These are phyloP conservation scores for Falcaria lacertinaria DNA, from an alignment of 2,888 invertebrate genomes.

Conservation along the genomic window DNA sequence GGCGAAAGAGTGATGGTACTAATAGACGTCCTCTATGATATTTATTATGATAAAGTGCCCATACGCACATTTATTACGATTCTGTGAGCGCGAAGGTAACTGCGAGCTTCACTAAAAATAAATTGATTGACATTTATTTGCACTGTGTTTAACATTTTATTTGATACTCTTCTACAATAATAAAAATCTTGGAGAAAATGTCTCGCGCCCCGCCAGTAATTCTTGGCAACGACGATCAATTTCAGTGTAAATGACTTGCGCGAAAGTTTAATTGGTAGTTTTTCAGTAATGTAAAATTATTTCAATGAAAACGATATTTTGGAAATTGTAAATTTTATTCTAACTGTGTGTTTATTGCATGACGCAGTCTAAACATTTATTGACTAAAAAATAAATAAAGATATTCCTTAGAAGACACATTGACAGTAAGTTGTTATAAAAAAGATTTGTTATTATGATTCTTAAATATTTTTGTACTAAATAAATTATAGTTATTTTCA, in stretches of 20 bases:
- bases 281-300: not conserved
- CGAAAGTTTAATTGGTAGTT: not conserved
- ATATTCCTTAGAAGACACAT: too few species aligned
- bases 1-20: slow-evolving; percentile 41
- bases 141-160: not conserved
- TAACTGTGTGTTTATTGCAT: not conserved
- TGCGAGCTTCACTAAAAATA: not conserved
- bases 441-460: too few species aligned
- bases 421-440: too few species aligned
- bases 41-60: slow-evolving; percentile 25
- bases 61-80: slow-evolving; percentile 2
- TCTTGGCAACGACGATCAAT: not conserved
- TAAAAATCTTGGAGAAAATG: not conserved
- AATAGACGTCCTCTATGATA: slow-evolving; percentile 29
- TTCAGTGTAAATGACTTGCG: not conserved
- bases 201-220: not conserved
- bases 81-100: not conserved
- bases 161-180: not conserved
- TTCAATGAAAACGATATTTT: not conserved
- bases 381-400: too few species aligned
- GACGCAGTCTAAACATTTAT: not conserved
- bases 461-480: too few species aligned
- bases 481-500: too few species aligned
- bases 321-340: not conserved
- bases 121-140: not conserved